A percentile compares a stretch with the other conserved stretches of the same genome.
phyloP scores from a whole-genome alignment of 2,797 vertebrate genomes.

The Momotus momota region DNA sequence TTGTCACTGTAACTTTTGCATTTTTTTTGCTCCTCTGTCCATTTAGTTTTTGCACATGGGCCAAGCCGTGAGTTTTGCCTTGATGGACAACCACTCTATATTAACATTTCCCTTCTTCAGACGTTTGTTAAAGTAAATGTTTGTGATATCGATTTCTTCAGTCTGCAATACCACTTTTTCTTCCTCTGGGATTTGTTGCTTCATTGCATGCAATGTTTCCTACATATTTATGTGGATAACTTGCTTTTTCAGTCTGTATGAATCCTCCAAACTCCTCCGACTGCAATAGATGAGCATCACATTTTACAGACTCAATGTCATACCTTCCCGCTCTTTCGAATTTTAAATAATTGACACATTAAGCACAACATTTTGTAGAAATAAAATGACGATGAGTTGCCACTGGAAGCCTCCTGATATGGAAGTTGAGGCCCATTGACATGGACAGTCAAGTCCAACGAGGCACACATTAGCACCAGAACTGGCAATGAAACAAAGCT shows the following conservation, averaged over 20 bases:
- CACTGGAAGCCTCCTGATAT: neutral
- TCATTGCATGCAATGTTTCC: neutral
- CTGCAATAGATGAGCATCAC: neutral
- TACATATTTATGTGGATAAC: neutral
- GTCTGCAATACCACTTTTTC: neutral
- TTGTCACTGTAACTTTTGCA: neutral
- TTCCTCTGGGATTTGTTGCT: neutral
- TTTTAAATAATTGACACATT: neutral
- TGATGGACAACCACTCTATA: neutral
- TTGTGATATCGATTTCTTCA: neutral
- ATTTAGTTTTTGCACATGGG: neutral
- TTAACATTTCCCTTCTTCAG: neutral
- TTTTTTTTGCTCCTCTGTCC: neutral
- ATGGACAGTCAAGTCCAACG: neutral
- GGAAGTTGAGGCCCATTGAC: neutral
- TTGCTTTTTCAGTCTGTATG: neutral
- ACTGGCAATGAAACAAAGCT: conserved; percentile 65
- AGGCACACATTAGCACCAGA: conserved; percentile 33
- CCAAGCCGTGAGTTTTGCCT: neutral
- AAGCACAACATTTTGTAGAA: neutral
- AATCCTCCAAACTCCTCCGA: neutral
- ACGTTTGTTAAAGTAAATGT: neutral
- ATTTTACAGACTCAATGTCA: neutral
- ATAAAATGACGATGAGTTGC: neutral
- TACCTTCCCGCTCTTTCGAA: neutral